phyloP scores from a whole-genome alignment of 2,797 vertebrate genomes.

The Spatula versicolor region DNA sequence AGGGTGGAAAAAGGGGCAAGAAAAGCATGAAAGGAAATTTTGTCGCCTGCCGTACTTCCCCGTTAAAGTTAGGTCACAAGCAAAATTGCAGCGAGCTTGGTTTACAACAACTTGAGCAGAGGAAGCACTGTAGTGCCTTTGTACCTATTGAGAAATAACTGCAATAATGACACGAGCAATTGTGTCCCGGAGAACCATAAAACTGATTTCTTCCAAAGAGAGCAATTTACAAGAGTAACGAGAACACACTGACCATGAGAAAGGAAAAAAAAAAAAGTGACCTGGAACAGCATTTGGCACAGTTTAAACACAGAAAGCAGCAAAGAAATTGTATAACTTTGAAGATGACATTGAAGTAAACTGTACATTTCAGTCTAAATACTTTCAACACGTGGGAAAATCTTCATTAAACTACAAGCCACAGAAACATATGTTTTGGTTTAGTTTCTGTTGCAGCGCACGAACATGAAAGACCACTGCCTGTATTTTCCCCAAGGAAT shows the following conservation, averaged over 20 bases:
- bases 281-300: constrained; percentile 3
- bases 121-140: neutral
- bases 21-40: neutral
- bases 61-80: neutral
- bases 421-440: constrained; percentile 55
- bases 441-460: constrained; percentile 14
- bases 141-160: neutral
- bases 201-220: neutral
- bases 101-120: neutral
- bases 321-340: neutral
- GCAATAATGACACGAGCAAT: neutral
- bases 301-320: neutral
- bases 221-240: neutral
- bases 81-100: neutral
- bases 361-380: constrained; percentile 33
- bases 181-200: neutral
- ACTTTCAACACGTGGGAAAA: constrained; percentile 31
- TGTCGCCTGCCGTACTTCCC: neutral
- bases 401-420: constrained; percentile 33
- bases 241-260: neutral
- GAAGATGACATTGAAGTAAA: constrained; percentile 23
- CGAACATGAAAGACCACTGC: constrained; percentile 32
- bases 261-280: neutral
- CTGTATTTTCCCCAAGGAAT: neutral
- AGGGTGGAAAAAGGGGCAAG: fast-evolving